Percentiles rank a stretch among this genome's conserved stretches.
phyloP scores from a whole-genome alignment of 2,113 vertebrate genomes.

The Apodemus sylvaticus region DNA sequence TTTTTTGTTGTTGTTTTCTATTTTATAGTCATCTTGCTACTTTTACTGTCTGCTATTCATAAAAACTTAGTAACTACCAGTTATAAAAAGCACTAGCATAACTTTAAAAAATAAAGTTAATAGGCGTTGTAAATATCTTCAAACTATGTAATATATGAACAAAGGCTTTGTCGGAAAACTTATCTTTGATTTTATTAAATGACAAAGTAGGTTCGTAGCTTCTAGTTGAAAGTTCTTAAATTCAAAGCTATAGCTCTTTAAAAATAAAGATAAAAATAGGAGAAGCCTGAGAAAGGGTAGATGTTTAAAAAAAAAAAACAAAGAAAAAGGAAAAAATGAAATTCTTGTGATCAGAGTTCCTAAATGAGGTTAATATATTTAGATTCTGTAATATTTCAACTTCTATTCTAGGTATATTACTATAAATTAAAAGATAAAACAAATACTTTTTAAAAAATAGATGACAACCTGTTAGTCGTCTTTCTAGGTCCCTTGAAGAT shows the following conservation, averaged over 20 bases:
- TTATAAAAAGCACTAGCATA: background rate
- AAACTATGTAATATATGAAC: background rate
- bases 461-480: background rate
- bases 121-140: background rate
- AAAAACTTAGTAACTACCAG: background rate
- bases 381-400: background rate
- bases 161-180: slow-evolving; percentile 15
- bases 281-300: slow-evolving; percentile 11
- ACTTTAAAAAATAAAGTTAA: background rate
- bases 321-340: slow-evolving; percentile 1
- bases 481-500: background rate
- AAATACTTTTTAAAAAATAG: background rate
- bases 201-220: slow-evolving; percentile 14
- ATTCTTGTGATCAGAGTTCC: background rate
- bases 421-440: background rate
- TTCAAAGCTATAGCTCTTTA: background rate
- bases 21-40: slow-evolving; percentile 40
- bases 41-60: slow-evolving; percentile 25
- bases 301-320: background rate
- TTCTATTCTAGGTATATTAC: background rate
- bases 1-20: slow-evolving; percentile 31
- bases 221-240: slow-evolving; percentile 20
- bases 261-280: background rate
- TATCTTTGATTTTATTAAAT: slow-evolving; percentile 38
- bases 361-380: background rate